Evolutionary conservation across 1,140 invertebrate genomes (phyloP).

Genomic region (Lethrus apterus): DNA sequence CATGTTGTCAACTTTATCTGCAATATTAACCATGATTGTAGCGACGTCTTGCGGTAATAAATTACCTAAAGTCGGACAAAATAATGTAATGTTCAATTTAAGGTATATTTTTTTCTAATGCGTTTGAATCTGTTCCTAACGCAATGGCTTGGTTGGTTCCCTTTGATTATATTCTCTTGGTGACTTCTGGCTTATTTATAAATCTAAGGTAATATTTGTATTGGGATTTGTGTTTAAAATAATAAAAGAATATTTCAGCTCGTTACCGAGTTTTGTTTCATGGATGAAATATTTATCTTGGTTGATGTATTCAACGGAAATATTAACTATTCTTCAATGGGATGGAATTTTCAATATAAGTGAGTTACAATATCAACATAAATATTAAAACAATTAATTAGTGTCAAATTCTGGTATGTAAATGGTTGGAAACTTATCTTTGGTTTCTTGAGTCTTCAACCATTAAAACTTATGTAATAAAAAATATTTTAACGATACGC

Average conservation of each 20-base stretch:
- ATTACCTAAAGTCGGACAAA: constrained; percentile 1
- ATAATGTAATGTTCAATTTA: constrained; percentile 14
- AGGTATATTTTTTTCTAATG: constrained; percentile 80
- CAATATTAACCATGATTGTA: constrained; percentile 72
- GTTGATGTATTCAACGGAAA: constrained; percentile 88
- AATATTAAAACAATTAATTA: too few species aligned
- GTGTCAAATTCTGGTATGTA: too few species aligned
- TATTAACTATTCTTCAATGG: constrained; percentile 76
- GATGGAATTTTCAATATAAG: constrained; percentile 67
- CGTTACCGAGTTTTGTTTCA: constrained; percentile 67
- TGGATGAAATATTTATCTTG: constrained; percentile 89
- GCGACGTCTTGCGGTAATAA: constrained; percentile 70
- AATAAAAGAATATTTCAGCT: too few species aligned
- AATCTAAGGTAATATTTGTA: constrained; percentile 64
- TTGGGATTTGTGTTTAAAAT: constrained; percentile 62
- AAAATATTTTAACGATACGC: too few species aligned
- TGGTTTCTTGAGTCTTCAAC: too few species aligned
- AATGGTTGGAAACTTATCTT: too few species aligned
- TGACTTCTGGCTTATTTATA: constrained; percentile 77
- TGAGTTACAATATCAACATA: too few species aligned
- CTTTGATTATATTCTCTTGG: constrained; percentile 81
- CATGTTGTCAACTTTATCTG: constrained; percentile 55
- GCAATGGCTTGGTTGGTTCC: constrained; percentile 80
- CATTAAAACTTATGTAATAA: too few species aligned
- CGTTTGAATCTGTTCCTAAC: constrained; percentile 68